Evolutionary conservation across 2,797 vertebrate species (phyloP).

Genomic region (Sebastes miniatus): DNA sequence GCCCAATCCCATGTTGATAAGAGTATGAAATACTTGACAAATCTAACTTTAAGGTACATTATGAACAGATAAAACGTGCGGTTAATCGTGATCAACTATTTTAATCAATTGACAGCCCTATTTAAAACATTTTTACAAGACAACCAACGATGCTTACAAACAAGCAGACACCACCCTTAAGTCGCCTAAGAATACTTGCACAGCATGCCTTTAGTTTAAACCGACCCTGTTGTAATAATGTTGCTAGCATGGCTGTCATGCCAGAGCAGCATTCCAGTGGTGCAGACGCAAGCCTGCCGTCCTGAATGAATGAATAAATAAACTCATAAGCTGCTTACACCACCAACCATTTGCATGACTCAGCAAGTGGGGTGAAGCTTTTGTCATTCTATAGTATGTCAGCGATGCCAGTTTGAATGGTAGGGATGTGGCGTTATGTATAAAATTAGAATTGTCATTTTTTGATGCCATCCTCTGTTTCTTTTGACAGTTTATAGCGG

Average conservation of each 20-base stretch:
- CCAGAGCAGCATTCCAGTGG: constrained; percentile 45
- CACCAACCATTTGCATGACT: constrained; percentile 56
- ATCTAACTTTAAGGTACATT: too few relatives aligned
- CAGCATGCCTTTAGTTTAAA: constrained; percentile 13
- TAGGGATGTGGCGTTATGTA: not conserved
- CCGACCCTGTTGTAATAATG: constrained; percentile 32
- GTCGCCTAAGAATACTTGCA: not conserved
- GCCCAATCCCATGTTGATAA: too few relatives aligned
- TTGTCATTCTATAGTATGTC: constrained; percentile 45
- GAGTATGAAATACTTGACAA: too few relatives aligned
- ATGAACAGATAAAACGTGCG: too few relatives aligned
- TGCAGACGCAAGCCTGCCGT: constrained; percentile 51
- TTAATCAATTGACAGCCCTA: not conserved
- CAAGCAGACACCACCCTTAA: not conserved
- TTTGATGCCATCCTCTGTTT: constrained; percentile 5
- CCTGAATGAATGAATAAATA: constrained; percentile 69
- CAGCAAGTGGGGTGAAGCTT: constrained; percentile 55
- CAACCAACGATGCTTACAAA: not conserved
- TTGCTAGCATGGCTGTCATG: constrained; percentile 37
- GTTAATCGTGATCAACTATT: too few relatives aligned
- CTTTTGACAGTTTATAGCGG: constrained; percentile 91
- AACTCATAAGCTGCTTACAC: constrained; percentile 72
- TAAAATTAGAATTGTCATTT: constrained; percentile 8
- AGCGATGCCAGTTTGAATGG: constrained; percentile 31
- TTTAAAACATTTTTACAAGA: not conserved